phyloP scores from a whole-genome alignment of 2,797 vertebrate genomes.

The Parauchenoglanis punctatus region DNA sequence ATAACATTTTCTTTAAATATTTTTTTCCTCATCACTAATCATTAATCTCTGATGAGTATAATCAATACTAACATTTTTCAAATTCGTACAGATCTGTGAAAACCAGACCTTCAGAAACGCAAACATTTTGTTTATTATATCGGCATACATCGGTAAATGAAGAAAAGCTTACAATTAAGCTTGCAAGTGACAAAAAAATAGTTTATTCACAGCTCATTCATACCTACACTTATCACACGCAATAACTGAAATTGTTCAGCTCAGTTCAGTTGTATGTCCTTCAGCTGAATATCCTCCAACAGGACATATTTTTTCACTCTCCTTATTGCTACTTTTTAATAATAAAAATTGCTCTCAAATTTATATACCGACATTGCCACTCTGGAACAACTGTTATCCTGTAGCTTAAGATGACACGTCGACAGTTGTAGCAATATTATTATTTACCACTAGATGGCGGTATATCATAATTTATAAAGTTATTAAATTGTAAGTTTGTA shows the following conservation, averaged over 20 bases:
- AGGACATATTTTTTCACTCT: not conserved
- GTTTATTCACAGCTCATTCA: not conserved
- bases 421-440: slow-evolving; percentile 3
- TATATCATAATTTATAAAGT: slow-evolving; percentile 2
- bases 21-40: no score
- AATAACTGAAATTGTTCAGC: not conserved
- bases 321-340: not conserved
- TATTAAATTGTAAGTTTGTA: no score
- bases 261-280: not conserved
- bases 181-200: not conserved
- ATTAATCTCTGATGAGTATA: not conserved
- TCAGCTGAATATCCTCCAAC: not conserved
- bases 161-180: not conserved
- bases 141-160: not conserved
- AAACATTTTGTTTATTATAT: not conserved
- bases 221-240: not conserved
- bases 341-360: not conserved
- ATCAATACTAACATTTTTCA: not conserved
- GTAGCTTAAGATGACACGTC: slow-evolving; percentile 1
- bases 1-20: no score
- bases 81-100: not conserved
- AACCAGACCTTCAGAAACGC: not conserved
- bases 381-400: no score
- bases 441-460: slow-evolving; percentile 28
- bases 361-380: not conserved